Conservation (phyloP, 2,888 invertebrate species). For the Lasioglossum calceatum region DNA sequence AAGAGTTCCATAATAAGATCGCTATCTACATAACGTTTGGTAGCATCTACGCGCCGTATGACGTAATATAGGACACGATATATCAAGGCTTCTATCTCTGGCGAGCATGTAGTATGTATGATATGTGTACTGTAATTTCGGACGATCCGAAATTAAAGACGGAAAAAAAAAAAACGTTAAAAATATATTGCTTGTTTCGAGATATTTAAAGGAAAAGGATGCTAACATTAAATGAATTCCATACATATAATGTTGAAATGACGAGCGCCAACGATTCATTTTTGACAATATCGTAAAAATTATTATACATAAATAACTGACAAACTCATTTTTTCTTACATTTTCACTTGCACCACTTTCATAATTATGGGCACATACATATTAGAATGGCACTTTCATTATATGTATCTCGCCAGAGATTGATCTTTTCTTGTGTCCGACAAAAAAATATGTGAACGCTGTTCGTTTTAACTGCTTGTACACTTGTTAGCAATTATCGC, state of each 20-base stretch:
- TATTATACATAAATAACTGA: too few species aligned
- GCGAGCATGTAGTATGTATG: background rate
- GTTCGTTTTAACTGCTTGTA: background rate
- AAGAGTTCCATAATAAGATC: background rate
- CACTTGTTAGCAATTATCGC: background rate
- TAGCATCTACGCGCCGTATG: background rate
- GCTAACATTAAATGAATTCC: too few species aligned
- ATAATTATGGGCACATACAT: too few species aligned
- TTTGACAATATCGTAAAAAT: too few species aligned
- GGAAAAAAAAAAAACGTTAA: conserved; percentile 9
- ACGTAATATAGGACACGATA: conserved; percentile 4
- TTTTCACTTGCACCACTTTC: too few species aligned
- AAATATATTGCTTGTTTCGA: too few species aligned
- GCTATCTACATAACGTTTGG: background rate
- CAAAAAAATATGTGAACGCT: background rate
- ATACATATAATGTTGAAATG: too few species aligned
- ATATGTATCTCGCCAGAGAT: too few species aligned
- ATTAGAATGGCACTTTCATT: too few species aligned
- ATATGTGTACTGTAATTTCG: background rate
- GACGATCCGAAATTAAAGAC: background rate
- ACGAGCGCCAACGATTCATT: too few species aligned
- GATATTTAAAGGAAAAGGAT: too few species aligned
- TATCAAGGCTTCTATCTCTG: background rate
- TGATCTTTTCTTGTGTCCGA: background rate
- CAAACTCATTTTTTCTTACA: too few species aligned